Conservation (phyloP, 1,140 invertebrate species). For the Doryteuthis pealeii region DNA sequence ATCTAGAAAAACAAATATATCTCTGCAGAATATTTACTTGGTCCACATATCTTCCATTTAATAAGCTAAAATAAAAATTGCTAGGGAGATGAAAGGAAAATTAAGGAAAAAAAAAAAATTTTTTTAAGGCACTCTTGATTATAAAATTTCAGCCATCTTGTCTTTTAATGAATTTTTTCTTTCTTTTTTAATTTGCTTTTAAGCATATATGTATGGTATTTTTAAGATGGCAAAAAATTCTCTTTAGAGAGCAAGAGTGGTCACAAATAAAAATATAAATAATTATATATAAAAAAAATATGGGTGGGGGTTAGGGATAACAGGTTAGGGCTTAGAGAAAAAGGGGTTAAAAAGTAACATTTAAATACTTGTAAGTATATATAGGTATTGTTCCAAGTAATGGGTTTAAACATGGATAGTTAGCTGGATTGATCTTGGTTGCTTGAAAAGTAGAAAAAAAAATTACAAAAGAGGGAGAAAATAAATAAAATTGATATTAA, state of each 20-base stretch:
- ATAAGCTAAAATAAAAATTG: neutral
- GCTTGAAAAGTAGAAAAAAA: neutral
- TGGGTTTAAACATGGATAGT: too few relatives aligned
- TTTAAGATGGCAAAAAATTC: neutral
- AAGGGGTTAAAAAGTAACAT: too few relatives aligned
- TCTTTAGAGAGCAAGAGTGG: neutral
- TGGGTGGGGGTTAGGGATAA: too few relatives aligned
- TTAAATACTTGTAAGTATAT: too few relatives aligned
- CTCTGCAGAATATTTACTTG: neutral
- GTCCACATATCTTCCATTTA: constrained; percentile 4
- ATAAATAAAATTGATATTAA: neutral
- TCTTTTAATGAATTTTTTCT: neutral
- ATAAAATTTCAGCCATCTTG: neutral
- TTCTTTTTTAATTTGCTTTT: neutral
- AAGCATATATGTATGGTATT: too few relatives aligned
- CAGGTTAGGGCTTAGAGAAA: too few relatives aligned
- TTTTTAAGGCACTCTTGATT: neutral
- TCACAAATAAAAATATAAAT: too few relatives aligned
- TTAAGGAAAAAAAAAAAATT: neutral
- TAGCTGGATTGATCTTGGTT: neutral
- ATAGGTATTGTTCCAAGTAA: too few relatives aligned
- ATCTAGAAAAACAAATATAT: neutral
- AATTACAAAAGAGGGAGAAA: neutral
- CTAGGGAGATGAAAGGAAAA: neutral
- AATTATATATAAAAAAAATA: too few relatives aligned